Base-by-base conservation (phyloP, 2,797 vertebrate species). In the Strix occidentalis region DNA sequence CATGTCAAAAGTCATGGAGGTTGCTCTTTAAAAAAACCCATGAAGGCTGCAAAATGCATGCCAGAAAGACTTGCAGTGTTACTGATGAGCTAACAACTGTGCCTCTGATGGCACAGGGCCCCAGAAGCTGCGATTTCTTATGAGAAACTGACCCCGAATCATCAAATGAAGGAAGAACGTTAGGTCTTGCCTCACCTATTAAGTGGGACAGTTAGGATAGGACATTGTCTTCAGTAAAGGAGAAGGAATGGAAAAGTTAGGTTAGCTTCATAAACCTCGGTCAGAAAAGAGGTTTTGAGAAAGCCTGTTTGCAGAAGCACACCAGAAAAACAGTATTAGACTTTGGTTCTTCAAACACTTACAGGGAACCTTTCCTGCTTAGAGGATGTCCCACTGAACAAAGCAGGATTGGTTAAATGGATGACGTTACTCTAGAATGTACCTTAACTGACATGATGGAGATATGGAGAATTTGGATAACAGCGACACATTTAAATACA, bases 1-100 rank as follows among this genome's bases (percentile, higher is more conserved):
- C 39, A 72, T 79, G 46, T 94, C 90, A 82, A 86, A 96, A 92
- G 92, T 91, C 88, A 56, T 35, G 48, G 64, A 85, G 76, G 35
- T 65, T 94, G 53, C 51, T 89, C 53, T 96, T 92, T 61, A 20
- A 90, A 95, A 94, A 94, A 71, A 87, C 1, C 26, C 15, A 25
- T 2, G 39, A 86, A 90, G 50, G 25, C 90, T 95, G 81, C 68
- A 91, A 89, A 93, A 46, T 45, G 4, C 29, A 11, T n/a, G 54
- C 71, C 87, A 94, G 82, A 69, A 92, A 77, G 65, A 37, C 33
- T 79, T 91, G 16, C 26, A 51, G 0, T 46, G 71, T 83, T 87
- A 80, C 20, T 83, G 60, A 5, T 94, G 87, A 75, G 35, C 81
- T 68, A 69, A 71, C 11, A 93, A 71, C 56, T 45, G 26, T 79